Conservation (phyloP, 2,797 vertebrate genomes). For the Argyrosomus regius region DNA sequence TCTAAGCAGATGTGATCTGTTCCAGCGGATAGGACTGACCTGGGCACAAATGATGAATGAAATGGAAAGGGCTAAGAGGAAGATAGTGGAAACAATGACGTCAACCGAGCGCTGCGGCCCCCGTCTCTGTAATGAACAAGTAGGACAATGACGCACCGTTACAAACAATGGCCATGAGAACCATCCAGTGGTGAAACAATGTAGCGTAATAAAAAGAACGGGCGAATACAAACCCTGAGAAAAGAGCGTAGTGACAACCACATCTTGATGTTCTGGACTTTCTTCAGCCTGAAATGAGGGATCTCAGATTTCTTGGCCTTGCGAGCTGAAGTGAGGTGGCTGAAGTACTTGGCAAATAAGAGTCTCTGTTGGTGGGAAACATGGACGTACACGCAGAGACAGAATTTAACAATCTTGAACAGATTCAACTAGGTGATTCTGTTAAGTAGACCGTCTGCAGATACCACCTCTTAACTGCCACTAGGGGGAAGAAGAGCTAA, state of each 20-base stretch:
- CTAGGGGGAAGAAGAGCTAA: constrained; percentile 23
- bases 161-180: not conserved
- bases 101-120: constrained; percentile 98
- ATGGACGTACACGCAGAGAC: not conserved
- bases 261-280: constrained; percentile 99
- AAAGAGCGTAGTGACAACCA: constrained; percentile 98
- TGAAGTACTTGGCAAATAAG: constrained; percentile 97
- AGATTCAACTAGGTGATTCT: not conserved
- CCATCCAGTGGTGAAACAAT: not conserved
- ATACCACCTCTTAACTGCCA: constrained; percentile 4
- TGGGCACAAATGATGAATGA: constrained; percentile 97
- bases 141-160: not conserved
- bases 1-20: constrained; percentile 14
- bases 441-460: not conserved
- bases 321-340: constrained; percentile 96
- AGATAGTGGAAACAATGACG: constrained; percentile 96
- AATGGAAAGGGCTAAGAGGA: constrained; percentile 94
- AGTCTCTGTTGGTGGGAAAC: constrained; percentile 87
- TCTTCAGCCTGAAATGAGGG: constrained; percentile 98
- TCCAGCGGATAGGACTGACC: constrained; percentile 83
- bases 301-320: constrained; percentile 98
- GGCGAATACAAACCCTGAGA: constrained; percentile 87
- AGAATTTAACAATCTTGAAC: not conserved
- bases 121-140: constrained; percentile 87
- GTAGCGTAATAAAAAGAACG: not conserved